phyloP scores from a whole-genome alignment of 2,797 vertebrate species.

The Tadarida brasiliensis region DNA sequence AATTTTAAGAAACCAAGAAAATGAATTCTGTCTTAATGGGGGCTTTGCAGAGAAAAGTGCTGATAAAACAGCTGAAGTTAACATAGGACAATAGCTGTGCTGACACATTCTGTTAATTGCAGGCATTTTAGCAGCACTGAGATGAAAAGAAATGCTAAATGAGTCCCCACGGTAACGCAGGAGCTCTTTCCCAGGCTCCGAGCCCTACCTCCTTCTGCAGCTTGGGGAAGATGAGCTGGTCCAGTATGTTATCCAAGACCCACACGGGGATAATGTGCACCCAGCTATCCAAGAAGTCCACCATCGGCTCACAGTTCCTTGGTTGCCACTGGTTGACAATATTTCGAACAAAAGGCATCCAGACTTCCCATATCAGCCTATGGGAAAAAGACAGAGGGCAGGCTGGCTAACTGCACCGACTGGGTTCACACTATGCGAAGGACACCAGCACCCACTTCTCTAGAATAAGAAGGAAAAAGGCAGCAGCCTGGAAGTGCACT shows the following conservation, averaged over 20 bases:
- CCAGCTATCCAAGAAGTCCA: constrained; percentile 97
- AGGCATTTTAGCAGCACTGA: fast-evolving
- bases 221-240: constrained; percentile 97
- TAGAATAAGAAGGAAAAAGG: not conserved
- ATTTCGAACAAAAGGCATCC: constrained; percentile 94
- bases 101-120: fast-evolving
- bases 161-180: not conserved
- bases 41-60: not conserved
- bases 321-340: constrained; percentile 95
- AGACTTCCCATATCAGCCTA: constrained; percentile 97
- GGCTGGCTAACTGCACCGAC: not conserved
- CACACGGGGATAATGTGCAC: constrained; percentile 94
- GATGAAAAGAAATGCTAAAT: fast-evolving
- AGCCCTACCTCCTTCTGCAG: constrained; percentile 94
- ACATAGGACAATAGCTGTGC: fast-evolving
- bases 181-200: fast-evolving
- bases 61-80: not conserved
- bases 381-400: not conserved
- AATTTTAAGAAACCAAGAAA: not conserved
- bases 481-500: fast-evolving
- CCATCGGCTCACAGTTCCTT: constrained; percentile 94
- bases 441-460: fast-evolving
- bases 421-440: not conserved
- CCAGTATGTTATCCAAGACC: constrained; percentile 95
- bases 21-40: not conserved